Evolutionary conservation across 2,888 invertebrate genomes (phyloP).

Genomic region (Amblyjoppa proteus): DNA sequence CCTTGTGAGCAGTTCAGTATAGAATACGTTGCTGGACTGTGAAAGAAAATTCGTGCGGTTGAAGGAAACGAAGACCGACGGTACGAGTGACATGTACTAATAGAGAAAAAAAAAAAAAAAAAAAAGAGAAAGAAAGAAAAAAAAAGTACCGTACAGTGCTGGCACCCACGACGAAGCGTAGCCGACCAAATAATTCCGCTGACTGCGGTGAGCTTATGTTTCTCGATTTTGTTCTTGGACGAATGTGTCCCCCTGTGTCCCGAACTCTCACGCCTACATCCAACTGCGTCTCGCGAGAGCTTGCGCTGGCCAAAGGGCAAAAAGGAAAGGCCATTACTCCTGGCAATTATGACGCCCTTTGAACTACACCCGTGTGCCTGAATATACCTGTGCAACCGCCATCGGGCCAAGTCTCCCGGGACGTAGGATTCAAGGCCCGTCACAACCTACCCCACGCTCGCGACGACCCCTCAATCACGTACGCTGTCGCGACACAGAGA

Average conservation of each 20-base stretch:
- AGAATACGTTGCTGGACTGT: constrained; percentile 5
- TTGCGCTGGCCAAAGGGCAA: constrained; percentile 64
- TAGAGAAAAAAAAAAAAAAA: constrained; percentile 27
- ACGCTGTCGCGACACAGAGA: constrained; percentile 3
- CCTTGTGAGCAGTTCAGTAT: too few relatives aligned
- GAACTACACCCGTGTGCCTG: constrained; percentile 65
- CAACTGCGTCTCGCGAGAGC: constrained; percentile 12
- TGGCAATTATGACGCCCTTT: constrained; percentile 77
- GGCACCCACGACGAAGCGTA: not conserved
- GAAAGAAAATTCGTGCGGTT: not conserved
- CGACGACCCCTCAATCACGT: constrained; percentile 16
- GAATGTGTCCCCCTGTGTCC: not conserved
- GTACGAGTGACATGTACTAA: constrained; percentile 7
- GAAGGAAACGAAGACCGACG: not conserved
- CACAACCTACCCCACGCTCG: constrained; percentile 60
- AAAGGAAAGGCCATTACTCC: constrained; percentile 73
- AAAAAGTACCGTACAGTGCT: too few relatives aligned
- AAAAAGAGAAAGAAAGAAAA: not conserved
- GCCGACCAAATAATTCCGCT: constrained; percentile 9
- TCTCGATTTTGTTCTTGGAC: not conserved
- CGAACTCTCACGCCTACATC: not conserved
- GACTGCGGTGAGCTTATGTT: not conserved
- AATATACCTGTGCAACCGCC: constrained; percentile 35
- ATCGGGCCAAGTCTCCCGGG: constrained; percentile 56
- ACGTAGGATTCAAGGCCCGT: constrained; percentile 44